phyloP scores from a whole-genome alignment of 1,140 invertebrate species.

The Metopolophium dirhodum region DNA sequence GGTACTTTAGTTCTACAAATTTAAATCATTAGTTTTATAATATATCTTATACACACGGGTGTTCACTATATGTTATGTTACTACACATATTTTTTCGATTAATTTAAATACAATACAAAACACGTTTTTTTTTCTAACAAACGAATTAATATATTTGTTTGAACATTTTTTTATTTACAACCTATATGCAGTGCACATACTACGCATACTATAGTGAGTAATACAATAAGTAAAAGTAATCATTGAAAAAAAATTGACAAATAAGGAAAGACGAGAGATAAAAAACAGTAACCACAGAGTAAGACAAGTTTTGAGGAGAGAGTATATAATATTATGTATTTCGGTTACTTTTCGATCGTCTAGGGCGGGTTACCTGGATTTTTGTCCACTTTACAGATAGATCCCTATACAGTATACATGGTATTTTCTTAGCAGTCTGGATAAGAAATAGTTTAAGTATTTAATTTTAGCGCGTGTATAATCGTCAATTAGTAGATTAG shows the following conservation, averaged over 20 bases:
- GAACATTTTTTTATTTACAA: neutral
- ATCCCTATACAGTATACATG: too few relatives aligned
- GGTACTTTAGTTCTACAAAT: neutral
- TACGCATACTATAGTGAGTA: neutral
- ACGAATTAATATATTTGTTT: neutral
- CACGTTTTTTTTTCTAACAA: neutral
- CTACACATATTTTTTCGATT: neutral
- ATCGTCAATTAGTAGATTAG: neutral
- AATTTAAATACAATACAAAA: slow-evolving; percentile 14
- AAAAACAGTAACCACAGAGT: neutral
- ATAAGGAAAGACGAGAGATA: neutral
- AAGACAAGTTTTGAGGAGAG: slow-evolving; percentile 13
- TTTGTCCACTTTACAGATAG: neutral
- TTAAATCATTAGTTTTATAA: neutral
- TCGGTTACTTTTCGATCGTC: neutral
- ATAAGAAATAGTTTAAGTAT: neutral
- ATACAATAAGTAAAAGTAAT: slow-evolving; percentile 14
- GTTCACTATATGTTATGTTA: neutral
- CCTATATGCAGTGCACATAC: neutral
- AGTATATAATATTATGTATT: neutral
- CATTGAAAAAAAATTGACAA: neutral
- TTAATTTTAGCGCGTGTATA: neutral
- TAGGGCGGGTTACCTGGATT: neutral
- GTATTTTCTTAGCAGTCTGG: neutral
- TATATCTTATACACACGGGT: neutral